Conservation (phyloP, 1,140 invertebrate genomes). For the Cyclargus thomasi region DNA sequence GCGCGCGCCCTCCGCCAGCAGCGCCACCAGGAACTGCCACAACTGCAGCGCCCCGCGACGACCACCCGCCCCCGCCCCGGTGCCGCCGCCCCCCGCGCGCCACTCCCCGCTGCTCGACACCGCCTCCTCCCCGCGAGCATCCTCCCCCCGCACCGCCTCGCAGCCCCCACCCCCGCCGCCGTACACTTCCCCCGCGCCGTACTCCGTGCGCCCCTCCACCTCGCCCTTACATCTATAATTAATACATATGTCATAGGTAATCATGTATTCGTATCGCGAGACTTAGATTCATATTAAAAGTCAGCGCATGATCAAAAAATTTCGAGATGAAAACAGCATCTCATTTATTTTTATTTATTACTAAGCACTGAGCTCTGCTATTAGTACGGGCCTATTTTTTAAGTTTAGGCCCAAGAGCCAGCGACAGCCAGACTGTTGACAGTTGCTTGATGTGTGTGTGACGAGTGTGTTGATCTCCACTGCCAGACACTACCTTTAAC, state of each 20-base stretch:
- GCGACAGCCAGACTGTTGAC: too few species aligned
- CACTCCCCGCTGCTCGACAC: slow-evolving; percentile 40
- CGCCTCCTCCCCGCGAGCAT: slow-evolving; percentile 26
- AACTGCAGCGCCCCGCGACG: slow-evolving; percentile 91
- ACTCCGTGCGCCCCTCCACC: neutral
- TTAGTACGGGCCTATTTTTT: too few species aligned
- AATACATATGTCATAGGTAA: neutral
- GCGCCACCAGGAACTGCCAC: slow-evolving; percentile 94
- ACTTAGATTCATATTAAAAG: too few species aligned
- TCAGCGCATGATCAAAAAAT: too few species aligned
- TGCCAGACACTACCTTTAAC: too few species aligned
- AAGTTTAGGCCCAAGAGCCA: too few species aligned
- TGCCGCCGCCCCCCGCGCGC: slow-evolving; percentile 49
- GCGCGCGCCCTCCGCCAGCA: slow-evolving; percentile 88
- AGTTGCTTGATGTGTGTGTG: too few species aligned
- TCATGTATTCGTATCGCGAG: too few species aligned
- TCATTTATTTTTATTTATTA: too few species aligned
- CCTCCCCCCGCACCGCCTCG: slow-evolving; percentile 11
- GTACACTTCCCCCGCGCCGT: neutral
- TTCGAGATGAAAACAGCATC: too few species aligned
- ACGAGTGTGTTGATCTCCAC: too few species aligned
- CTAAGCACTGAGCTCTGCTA: too few species aligned
- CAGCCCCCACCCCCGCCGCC: slow-evolving; percentile 8
- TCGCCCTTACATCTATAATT: slow-evolving; percentile 28
- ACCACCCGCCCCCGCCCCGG: slow-evolving; percentile 44